Base-by-base conservation (phyloP, 2,888 invertebrate species). In the Nysson spinosus region DNA sequence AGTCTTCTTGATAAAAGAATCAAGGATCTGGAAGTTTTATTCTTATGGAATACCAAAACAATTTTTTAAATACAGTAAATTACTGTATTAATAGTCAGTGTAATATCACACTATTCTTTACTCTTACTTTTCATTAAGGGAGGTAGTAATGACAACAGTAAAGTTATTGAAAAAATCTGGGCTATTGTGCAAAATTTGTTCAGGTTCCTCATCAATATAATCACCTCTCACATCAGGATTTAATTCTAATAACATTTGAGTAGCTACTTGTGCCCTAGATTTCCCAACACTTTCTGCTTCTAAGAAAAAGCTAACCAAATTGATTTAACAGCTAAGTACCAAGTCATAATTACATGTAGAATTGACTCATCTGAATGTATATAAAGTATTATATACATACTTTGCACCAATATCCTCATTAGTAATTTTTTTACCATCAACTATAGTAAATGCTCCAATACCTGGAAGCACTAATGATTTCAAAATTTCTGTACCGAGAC, bases 401-500 rank as follows among this genome's bases (percentile, higher is more conserved):
- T 99, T 99, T 80, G 94, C 93, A 16, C 97, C 98, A 64, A 97
- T 91, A 87, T 99, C 98, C 86, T 97, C 96, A 75, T 96, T 95
- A 4, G 93, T 93, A 0, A 97, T 93, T 79, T 92, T 92, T 82
- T 93, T 92, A 16, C 95, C 95, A 89, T 99, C 98, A 9, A 98
- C 37, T 70, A 99, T 95, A 0, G 98, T 98, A 76, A 97, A 94
- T 16, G 95, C 93, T 40, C 96, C 96, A 72, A 97, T 93, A 11
- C 99, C 99, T 44, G 99, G 98, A 28, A 99, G 89, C 7, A 99
- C 94, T 22, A 99, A 90, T 19, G 96, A 96, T 87, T 99, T 99
- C 20, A 99, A 88, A 56, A 96, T 93, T 90, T 99, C 99, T 17
- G 98, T 97, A 9, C 98, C 98, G 40, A 96, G 89, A 4, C 95